These are phyloP conservation scores for Plusia festucae DNA, from an alignment of 2,888 invertebrate genomes.

Conservation along the genomic window DNA sequence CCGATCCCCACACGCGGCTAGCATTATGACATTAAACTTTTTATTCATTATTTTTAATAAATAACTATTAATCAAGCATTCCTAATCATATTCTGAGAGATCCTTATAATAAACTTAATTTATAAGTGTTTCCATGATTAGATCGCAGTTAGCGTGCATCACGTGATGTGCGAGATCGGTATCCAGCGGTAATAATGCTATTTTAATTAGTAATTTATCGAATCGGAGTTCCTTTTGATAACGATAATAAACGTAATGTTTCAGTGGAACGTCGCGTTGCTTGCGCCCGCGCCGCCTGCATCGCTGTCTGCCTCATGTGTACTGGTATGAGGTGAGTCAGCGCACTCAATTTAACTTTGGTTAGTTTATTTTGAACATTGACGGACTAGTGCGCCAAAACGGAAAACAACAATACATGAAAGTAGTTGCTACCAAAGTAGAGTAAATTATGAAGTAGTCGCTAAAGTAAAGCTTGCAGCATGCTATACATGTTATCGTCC, in stretches of 20 bases:
- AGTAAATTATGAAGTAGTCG: slow-evolving; percentile 23
- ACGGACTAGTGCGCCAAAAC: background rate
- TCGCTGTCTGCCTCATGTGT: slow-evolving; percentile 78
- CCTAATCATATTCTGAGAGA: slow-evolving; percentile 34
- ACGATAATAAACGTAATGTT: slow-evolving; percentile 62
- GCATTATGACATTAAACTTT: slow-evolving; percentile 71
- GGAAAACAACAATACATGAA: background rate
- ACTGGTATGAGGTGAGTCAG: slow-evolving; percentile 87
- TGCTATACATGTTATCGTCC: slow-evolving; percentile 61
- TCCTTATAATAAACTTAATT: slow-evolving; percentile 34
- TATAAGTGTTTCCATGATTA: slow-evolving; percentile 24
- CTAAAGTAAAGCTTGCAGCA: slow-evolving; percentile 47
- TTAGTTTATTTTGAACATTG: background rate
- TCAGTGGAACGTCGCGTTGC: slow-evolving; percentile 75
- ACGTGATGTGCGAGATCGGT: slow-evolving; percentile 28
- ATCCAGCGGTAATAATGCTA: slow-evolving; percentile 21
- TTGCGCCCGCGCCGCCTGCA: slow-evolving; percentile 72
- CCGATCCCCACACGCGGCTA: slow-evolving; percentile 78
- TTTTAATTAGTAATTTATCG: slow-evolving; percentile 49
- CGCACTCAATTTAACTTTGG: slow-evolving; percentile 60
- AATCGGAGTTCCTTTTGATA: slow-evolving; percentile 44
- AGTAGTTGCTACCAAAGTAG: slow-evolving; percentile 13
- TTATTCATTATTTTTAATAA: slow-evolving; percentile 40
- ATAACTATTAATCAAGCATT: slow-evolving; percentile 51
- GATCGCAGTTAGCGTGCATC: slow-evolving; percentile 36